A percentile compares a stretch with the other conserved stretches of the same genome.
These are phyloP conservation scores for Sussaba pulchella DNA, from an alignment of 2,888 invertebrate genomes.

Conservation along the genomic window DNA sequence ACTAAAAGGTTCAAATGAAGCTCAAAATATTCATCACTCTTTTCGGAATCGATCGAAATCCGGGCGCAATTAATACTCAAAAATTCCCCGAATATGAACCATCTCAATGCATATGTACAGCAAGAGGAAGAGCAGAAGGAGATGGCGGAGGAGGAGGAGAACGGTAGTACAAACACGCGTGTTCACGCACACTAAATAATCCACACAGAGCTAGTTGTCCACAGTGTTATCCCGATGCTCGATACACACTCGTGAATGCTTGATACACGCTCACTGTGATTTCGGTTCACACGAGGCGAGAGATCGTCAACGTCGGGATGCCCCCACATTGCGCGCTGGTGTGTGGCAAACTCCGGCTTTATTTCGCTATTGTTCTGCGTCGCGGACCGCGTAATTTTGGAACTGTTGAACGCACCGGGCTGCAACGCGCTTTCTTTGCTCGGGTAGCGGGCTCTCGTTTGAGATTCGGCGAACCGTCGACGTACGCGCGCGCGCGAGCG, in stretches of 20 bases:
- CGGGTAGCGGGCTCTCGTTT: no score
- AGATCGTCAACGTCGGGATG: conserved; percentile 63
- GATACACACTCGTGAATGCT: no score
- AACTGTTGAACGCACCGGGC: conserved; percentile 42
- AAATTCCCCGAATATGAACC: no score
- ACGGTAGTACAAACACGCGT: conserved; percentile 63
- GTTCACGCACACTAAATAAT: conserved; percentile 59
- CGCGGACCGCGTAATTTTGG: conserved; percentile 56
- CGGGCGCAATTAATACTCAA: no score
- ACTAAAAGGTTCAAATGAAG: no score
- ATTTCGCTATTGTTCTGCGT: conserved; percentile 76
- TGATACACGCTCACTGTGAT: conserved; percentile 9
- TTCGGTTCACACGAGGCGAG: conserved; percentile 74
- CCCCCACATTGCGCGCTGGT: neutral
- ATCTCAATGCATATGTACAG: neutral
- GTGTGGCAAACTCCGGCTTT: conserved; percentile 78
- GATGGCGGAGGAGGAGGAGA: conserved; percentile 20
- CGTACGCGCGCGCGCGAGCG: neutral
- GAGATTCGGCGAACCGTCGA: no score
- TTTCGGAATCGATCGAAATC: no score
- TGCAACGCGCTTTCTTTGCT: no score
- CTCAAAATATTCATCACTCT: no score
- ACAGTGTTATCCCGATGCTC: neutral
- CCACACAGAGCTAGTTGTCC: neutral
- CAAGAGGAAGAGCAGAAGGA: neutral